Conservation (phyloP, 2,797 vertebrate species). For the Hoplostethus atlanticus region DNA sequence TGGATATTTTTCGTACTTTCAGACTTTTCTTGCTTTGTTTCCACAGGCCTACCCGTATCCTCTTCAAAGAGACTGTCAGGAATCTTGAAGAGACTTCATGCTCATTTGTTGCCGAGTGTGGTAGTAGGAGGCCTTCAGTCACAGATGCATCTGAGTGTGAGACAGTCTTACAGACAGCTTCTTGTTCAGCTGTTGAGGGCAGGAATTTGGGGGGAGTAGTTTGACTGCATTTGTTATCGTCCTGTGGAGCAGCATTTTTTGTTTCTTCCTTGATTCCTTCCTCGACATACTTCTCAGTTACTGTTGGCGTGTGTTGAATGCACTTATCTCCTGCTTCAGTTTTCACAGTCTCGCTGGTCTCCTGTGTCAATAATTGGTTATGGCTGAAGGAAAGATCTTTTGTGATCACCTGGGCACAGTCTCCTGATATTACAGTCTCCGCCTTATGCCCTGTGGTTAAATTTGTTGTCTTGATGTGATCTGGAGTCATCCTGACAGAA, state of each 20-base stretch:
- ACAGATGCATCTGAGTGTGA: not conserved
- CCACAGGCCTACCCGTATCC: slow-evolving; percentile 73
- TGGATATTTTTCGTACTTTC: slow-evolving; percentile 64
- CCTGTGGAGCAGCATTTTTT: not conserved
- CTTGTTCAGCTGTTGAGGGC: not conserved
- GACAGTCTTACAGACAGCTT: not conserved
- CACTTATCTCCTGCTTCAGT: slow-evolving; percentile 38
- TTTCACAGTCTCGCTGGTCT: slow-evolving; percentile 47
- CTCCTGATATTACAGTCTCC: not conserved
- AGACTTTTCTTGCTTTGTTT: slow-evolving; percentile 69
- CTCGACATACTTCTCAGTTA: not conserved
- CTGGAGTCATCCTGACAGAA: slow-evolving; percentile 16
- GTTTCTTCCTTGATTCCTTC: slow-evolving; percentile 58
- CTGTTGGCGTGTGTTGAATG: slow-evolving; percentile 17
- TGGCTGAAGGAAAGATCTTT: slow-evolving; percentile 14
- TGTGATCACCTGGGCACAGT: slow-evolving; percentile 1
- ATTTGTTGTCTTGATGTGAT: slow-evolving; percentile 27
- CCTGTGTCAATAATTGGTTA: not conserved
- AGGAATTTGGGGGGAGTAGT: not conserved
- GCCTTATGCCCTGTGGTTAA: slow-evolving; percentile 9
- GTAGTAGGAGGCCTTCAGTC: slow-evolving; percentile 38
- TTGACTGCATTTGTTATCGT: not conserved
- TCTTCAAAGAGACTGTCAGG: slow-evolving; percentile 83
- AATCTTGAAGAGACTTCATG: slow-evolving; percentile 63
- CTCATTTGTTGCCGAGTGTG: slow-evolving; percentile 59